Percentiles rank a stretch among this genome's conserved stretches.
phyloP scores from a whole-genome alignment of 2,797 vertebrate species.

The Sebastes vulpes region DNA sequence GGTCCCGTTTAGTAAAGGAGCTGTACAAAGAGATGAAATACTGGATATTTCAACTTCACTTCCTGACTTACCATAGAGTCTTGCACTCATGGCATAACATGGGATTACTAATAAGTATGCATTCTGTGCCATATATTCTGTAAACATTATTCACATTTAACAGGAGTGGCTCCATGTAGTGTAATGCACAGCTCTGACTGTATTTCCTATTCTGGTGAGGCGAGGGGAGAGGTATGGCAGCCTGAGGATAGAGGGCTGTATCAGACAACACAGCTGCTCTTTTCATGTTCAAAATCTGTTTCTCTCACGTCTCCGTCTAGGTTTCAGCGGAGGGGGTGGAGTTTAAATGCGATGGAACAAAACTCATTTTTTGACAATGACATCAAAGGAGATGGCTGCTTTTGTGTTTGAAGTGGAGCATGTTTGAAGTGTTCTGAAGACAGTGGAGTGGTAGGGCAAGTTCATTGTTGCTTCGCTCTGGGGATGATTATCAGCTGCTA shows the following conservation, averaged over 20 bases:
- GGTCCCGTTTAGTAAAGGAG: slow-evolving; percentile 68
- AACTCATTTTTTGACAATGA: slow-evolving; percentile 87
- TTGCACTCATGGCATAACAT: slow-evolving; percentile 24
- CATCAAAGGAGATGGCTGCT: slow-evolving; percentile 87
- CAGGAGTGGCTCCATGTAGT: slow-evolving; percentile 20
- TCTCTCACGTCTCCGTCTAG: slow-evolving; percentile 76
- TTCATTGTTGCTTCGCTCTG: slow-evolving; percentile 84
- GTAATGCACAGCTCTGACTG: slow-evolving; percentile 37
- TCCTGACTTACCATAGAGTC: background rate
- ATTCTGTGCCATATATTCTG: slow-evolving; percentile 24
- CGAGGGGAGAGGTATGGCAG: slow-evolving; percentile 65
- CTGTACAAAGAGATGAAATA: slow-evolving; percentile 17
- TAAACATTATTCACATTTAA: slow-evolving; percentile 44
- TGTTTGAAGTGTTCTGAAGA: slow-evolving; percentile 88
- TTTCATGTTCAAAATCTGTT: slow-evolving; percentile 86
- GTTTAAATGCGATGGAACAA: slow-evolving; percentile 85
- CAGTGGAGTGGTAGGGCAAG: slow-evolving; percentile 84
- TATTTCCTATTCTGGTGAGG: slow-evolving; percentile 41
- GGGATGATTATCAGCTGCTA: slow-evolving; percentile 87
- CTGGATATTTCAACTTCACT: slow-evolving; percentile 29
- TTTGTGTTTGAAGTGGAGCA: slow-evolving; percentile 86
- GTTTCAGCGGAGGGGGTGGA: slow-evolving; percentile 79
- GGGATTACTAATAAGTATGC: slow-evolving; percentile 31
- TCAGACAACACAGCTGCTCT: slow-evolving; percentile 83
- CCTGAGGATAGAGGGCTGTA: slow-evolving; percentile 68